These are phyloP conservation scores for Diarsia rubi DNA, from an alignment of 2,888 invertebrate species.

Conservation along the genomic window DNA sequence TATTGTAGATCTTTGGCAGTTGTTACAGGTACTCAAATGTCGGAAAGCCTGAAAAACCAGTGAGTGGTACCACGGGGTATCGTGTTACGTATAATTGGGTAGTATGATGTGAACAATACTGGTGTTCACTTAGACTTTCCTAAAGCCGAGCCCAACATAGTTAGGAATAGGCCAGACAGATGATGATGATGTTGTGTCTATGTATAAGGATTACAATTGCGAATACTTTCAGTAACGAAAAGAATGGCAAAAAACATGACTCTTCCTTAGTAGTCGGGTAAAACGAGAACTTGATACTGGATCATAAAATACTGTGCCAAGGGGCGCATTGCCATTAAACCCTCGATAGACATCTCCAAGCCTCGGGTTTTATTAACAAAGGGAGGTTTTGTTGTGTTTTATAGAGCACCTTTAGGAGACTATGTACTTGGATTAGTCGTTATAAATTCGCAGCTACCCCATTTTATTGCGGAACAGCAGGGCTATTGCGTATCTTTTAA, in stretches of 20 bases:
- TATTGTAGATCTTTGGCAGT: background rate
- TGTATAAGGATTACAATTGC: background rate
- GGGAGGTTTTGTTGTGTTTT: slow-evolving; percentile 27
- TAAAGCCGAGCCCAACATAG: background rate
- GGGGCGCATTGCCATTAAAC: slow-evolving; percentile 3
- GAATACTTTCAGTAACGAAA: background rate
- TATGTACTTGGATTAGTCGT: slow-evolving; percentile 16
- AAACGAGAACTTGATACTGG: background rate
- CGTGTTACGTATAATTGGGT: too few relatives aligned
- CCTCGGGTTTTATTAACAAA: slow-evolving; percentile 21
- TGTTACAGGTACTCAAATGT: background rate
- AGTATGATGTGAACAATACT: too few relatives aligned
- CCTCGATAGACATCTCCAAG: slow-evolving; percentile 7
- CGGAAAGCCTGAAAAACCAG: background rate
- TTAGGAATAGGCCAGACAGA: background rate
- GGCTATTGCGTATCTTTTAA: too few relatives aligned
- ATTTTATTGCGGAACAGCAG: slow-evolving; percentile 8
- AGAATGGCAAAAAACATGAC: too few relatives aligned
- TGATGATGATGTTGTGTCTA: background rate
- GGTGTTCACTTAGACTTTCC: background rate
- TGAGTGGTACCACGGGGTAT: too few relatives aligned
- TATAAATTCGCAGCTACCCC: slow-evolving; percentile 14
- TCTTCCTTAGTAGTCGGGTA: too few relatives aligned
- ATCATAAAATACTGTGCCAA: slow-evolving; percentile 16
- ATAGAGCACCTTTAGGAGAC: slow-evolving; percentile 14